phyloP scores from a whole-genome alignment of 2,888 invertebrate genomes.

The Ennomos erosarius region DNA sequence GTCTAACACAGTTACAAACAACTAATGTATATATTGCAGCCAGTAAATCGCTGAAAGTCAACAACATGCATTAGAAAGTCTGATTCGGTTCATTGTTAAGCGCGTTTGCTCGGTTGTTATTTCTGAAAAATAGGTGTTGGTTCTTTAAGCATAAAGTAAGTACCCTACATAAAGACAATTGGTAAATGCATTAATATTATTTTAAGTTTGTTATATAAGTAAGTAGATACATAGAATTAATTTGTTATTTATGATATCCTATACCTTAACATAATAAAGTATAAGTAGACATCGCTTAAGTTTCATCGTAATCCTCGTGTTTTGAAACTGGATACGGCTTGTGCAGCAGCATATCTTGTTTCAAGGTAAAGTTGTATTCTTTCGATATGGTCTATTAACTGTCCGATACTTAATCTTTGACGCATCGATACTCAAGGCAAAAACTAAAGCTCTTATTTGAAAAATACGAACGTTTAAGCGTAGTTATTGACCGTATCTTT shows the following conservation, averaged over 20 bases:
- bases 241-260: too few species aligned
- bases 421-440: conserved; percentile 26
- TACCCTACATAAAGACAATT: too few species aligned
- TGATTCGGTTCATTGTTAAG: not conserved
- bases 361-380: conserved; percentile 63
- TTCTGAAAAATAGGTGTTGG: too few species aligned
- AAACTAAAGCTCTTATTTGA: conserved; percentile 9
- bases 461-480: conserved; percentile 5
- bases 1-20: conserved; percentile 22
- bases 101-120: not conserved
- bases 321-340: conserved; percentile 56
- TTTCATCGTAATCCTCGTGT: conserved; percentile 35
- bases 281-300: not conserved
- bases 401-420: conserved; percentile 32
- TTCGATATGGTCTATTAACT: conserved; percentile 65
- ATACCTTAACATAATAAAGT: too few species aligned
- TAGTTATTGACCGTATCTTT: conserved; percentile 16
- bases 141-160: too few species aligned
- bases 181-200: too few species aligned
- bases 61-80: conserved; percentile 40
- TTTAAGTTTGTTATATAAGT: too few species aligned
- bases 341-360: conserved; percentile 48
- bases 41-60: conserved; percentile 38
- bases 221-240: too few species aligned
- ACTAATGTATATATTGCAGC: conserved; percentile 25